Conservation (phyloP, 2,888 invertebrate species). For the Drosophila gaucha region DNA sequence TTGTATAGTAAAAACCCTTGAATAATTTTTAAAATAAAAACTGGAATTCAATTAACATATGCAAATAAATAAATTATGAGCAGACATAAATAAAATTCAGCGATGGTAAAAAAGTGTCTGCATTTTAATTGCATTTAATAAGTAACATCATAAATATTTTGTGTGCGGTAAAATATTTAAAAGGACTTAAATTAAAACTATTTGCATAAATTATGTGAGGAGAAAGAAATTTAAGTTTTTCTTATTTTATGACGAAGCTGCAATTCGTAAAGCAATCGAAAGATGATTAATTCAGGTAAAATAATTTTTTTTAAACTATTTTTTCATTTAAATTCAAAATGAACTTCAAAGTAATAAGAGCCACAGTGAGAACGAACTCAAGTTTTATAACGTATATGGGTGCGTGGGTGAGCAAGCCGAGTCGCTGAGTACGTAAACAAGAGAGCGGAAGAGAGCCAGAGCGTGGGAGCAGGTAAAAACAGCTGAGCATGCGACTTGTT, state of each 20-base stretch:
- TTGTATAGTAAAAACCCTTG: not conserved
- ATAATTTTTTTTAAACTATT: not conserved
- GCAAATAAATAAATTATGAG: constrained; percentile 1
- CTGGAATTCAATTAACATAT: constrained; percentile 26
- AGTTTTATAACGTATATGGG: constrained; percentile 9
- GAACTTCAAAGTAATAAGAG: not conserved
- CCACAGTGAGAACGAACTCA: not conserved
- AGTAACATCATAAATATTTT: not conserved
- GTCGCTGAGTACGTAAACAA: not conserved
- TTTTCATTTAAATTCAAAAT: not conserved
- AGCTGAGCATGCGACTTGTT: constrained; percentile 48
- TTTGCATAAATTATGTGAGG: not conserved
- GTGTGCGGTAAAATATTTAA: not conserved
- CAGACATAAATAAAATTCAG: not conserved
- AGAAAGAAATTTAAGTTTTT: no score
- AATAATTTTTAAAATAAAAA: constrained; percentile 4
- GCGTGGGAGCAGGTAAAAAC: constrained; percentile 42
- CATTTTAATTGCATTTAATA: not conserved
- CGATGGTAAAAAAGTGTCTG: not conserved
- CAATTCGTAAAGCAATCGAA: no score
- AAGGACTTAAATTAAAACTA: not conserved
- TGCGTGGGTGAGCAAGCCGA: not conserved
- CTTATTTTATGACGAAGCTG: no score
- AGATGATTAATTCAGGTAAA: not conserved
- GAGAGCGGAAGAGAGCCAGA: constrained; percentile 2